These are phyloP conservation scores for Machaerirhynchus nigripectus DNA, from an alignment of 2,113 vertebrate species.

Conservation along the genomic window DNA sequence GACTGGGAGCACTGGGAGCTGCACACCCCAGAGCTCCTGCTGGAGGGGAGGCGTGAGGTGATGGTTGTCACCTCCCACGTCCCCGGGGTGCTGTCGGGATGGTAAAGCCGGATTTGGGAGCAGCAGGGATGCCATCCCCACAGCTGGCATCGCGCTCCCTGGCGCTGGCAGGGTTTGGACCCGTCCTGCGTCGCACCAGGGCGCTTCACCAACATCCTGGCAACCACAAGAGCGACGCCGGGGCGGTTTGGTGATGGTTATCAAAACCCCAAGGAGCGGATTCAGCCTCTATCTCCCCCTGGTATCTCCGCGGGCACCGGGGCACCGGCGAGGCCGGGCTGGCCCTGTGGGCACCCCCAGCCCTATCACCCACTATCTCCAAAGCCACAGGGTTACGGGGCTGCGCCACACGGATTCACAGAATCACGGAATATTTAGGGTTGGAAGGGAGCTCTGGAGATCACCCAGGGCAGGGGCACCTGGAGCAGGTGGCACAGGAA, in stretches of 20 bases:
- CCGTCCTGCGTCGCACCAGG: fast-evolving
- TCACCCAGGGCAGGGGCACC: neutral
- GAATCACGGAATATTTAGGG: fast-evolving
- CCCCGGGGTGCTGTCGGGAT: fast-evolving
- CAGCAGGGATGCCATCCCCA: fast-evolving
- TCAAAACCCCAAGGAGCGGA: constrained; percentile 40
- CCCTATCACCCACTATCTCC: constrained; percentile 37
- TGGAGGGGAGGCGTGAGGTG: neutral
- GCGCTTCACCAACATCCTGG: neutral
- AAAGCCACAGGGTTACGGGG: neutral
- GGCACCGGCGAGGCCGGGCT: neutral
- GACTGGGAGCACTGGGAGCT: neutral
- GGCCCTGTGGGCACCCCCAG: neutral
- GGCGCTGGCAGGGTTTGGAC: neutral
- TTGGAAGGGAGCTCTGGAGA: neutral
- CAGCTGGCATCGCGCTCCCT: fast-evolving
- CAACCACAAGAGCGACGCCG: constrained; percentile 3
- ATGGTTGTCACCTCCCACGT: fast-evolving
- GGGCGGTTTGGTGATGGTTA: constrained; percentile 21
- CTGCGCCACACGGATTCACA: neutral
- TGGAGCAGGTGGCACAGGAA: neutral
- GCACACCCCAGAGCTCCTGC: neutral
- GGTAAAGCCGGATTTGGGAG: neutral
- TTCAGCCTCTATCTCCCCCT: neutral
- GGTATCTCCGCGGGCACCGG: neutral